These are phyloP conservation scores for Mycetomoellerius zeteki DNA, from an alignment of 1,140 invertebrate species.

Conservation along the genomic window DNA sequence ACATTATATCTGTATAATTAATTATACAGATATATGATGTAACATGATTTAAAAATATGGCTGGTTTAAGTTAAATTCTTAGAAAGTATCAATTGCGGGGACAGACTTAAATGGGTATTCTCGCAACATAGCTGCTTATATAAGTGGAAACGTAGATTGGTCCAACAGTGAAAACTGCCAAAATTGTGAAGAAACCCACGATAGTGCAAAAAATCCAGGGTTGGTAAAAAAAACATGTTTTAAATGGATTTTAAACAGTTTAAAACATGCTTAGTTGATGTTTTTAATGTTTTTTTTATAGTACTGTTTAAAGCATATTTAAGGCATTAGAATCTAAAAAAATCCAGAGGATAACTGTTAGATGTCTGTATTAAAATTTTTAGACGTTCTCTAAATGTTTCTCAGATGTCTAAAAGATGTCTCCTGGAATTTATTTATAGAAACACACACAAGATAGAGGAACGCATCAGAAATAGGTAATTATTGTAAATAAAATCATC, in stretches of 20 bases:
- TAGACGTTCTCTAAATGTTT: neutral
- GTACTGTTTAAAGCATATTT: no score
- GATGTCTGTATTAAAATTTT: neutral
- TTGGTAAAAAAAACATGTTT: no score
- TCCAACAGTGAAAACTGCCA: slow-evolving; percentile 65
- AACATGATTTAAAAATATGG: neutral
- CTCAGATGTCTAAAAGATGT: neutral
- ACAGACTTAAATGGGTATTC: neutral
- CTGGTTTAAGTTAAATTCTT: neutral
- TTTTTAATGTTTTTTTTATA: no score
- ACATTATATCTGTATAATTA: neutral
- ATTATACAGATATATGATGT: neutral
- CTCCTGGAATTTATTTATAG: slow-evolving; percentile 5
- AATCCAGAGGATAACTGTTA: neutral
- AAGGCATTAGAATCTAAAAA: no score
- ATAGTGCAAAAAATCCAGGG: neutral
- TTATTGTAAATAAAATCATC: slow-evolving; percentile 73
- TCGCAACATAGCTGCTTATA: slow-evolving; percentile 38
- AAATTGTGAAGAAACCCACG: neutral
- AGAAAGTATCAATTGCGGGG: neutral
- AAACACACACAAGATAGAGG: slow-evolving; percentile 23
- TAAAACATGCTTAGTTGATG: no score
- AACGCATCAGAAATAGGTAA: slow-evolving; percentile 38
- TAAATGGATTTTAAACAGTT: no score
- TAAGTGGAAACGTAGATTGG: slow-evolving; percentile 41